Evolutionary conservation across 2,888 invertebrate genomes (phyloP), one percentile per base, ranked within the genome.

Genomic region (Nezara viridula): DNA sequence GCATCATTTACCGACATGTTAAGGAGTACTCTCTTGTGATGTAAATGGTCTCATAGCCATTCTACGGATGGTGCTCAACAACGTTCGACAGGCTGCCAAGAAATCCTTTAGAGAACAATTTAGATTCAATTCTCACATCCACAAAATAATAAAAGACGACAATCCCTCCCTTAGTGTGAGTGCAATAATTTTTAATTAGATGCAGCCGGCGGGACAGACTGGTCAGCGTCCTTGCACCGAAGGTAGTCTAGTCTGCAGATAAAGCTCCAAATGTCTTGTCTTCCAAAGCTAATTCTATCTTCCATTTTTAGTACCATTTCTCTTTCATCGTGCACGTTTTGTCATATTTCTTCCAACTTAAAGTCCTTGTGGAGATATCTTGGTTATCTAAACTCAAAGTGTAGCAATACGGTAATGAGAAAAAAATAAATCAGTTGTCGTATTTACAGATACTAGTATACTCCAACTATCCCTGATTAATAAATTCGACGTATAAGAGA

Each of bases 121-220:
- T 47, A 47, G 81, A 81, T 44, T 44, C 44, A n/a, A 81, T 44
- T n/a, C 81, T 44, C 44, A 21, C 81, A n/a, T 16, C 4, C 12
- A 12, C 12, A 44, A 77, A 81, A 44, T 81, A 44, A 44, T n/a
- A 81, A 44, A 81, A 81, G 44, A 81, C 40, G 44, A 81, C 44
- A 81, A n/a, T 5, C n/a, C 44, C 60, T 55, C n/a, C 16, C 7
- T 73, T 12, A 0, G 14, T 24, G 81, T 40, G 24, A 40, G 44
- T 44, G 81, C 44, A 81, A 81, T 81, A 81, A 81, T 40, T 81
- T 81, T 81, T 81, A 81, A 81, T 81, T 81, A 81, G 81, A 81
- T 81, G 81, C 44, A 81, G 81, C 81, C 2, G 81, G 24, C 81
- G 44, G 44, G 44, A 47, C 81, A 44, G 81, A 81, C 81, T 40